Percentiles rank a stretch among this genome's conserved stretches.
Conservation (phyloP, 2,113 vertebrate genomes). For the Echinops telfairi region DNA sequence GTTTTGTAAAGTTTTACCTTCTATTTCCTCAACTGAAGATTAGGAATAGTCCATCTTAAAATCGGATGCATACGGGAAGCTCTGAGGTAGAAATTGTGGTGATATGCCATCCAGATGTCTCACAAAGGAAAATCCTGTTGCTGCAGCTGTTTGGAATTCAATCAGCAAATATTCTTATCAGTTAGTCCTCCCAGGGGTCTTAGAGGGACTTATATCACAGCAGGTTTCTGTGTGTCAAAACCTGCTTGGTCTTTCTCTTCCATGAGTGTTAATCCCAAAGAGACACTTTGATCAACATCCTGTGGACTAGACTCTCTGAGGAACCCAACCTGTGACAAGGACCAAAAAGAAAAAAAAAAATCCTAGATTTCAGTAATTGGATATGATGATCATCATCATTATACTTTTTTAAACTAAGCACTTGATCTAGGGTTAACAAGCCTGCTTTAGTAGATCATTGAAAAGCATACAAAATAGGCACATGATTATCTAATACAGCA, state of each 20-base stretch:
- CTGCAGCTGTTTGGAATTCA: neutral
- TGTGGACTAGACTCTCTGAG: neutral
- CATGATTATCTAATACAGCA: neutral
- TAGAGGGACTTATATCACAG: neutral
- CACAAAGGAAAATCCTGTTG: neutral
- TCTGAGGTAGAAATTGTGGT: neutral
- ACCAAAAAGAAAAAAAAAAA: neutral
- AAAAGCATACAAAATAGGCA: neutral
- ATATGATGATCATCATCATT: neutral
- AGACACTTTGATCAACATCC: neutral
- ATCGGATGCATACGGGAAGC: neutral
- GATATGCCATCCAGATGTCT: neutral
- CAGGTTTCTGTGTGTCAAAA: neutral
- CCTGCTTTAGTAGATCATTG: neutral
- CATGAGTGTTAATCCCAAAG: neutral
- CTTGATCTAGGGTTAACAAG: neutral
- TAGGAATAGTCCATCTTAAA: neutral
- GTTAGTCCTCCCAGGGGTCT: neutral
- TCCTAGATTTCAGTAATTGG: neutral
- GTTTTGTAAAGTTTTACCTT: neutral
- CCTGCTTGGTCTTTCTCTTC: neutral
- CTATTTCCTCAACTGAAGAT: neutral
- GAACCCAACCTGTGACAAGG: neutral
- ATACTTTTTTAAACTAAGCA: neutral
- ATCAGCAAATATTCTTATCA: neutral